Conservation (phyloP, 2,888 invertebrate genomes). For the Rhodophaea formosa region DNA sequence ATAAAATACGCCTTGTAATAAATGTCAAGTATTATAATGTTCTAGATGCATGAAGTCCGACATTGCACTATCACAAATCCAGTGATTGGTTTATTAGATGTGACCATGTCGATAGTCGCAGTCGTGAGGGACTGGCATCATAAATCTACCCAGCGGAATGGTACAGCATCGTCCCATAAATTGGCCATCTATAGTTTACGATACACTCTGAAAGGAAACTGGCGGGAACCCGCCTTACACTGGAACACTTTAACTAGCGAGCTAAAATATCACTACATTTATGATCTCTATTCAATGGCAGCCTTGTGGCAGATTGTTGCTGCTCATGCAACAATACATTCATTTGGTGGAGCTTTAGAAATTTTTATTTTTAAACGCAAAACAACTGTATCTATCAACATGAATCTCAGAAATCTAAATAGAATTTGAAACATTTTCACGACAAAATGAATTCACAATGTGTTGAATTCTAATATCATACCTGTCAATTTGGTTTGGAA, state of each 20-base stretch:
- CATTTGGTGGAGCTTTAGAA: not conserved
- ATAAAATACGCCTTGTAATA: not conserved
- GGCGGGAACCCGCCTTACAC: slow-evolving; percentile 46
- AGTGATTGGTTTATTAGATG: slow-evolving; percentile 59
- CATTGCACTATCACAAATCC: slow-evolving; percentile 36
- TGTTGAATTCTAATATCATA: too few relatives aligned
- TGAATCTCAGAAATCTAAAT: too few relatives aligned
- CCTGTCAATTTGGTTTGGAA: too few relatives aligned
- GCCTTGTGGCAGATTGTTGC: slow-evolving; percentile 6
- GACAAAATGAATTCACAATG: too few relatives aligned
- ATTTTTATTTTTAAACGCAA: too few relatives aligned
- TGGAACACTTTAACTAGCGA: slow-evolving; percentile 39
- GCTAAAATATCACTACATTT: slow-evolving; percentile 26
- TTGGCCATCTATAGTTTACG: slow-evolving; percentile 75
- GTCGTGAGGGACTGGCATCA: slow-evolving; percentile 64
- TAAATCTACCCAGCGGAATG: slow-evolving; percentile 72
- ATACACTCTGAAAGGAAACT: slow-evolving; percentile 65
- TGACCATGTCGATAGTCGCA: slow-evolving; percentile 58
- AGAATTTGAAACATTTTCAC: too few relatives aligned
- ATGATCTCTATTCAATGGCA: slow-evolving; percentile 22
- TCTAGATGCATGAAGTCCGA: slow-evolving; percentile 17
- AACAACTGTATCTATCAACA: too few relatives aligned
- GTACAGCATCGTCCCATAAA: slow-evolving; percentile 72
- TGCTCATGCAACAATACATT: slow-evolving; percentile 3
- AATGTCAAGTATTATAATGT: slow-evolving; percentile 6